Percentiles rank a stretch among this genome's conserved stretches.
Conservation (phyloP, 2,888 invertebrate genomes). For the Mystacides longicornis region DNA sequence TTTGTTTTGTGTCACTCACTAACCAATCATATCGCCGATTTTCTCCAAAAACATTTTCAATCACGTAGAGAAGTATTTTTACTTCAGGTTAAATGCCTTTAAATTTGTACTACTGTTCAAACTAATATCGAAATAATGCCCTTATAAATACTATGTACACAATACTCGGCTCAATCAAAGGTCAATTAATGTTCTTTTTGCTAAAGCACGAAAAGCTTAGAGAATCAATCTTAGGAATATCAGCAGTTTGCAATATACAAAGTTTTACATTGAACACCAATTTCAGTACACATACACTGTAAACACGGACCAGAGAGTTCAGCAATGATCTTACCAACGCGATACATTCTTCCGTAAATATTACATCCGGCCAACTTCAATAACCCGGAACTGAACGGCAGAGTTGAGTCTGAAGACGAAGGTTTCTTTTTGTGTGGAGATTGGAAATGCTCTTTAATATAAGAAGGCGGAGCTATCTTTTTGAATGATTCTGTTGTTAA, state of each 20-base stretch:
- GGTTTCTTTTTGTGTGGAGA: constrained; percentile 20
- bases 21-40: no score
- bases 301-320: constrained; percentile 76
- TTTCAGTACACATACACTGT: constrained; percentile 79
- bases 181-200: no score
- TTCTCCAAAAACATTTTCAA: no score
- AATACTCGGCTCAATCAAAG: no score
- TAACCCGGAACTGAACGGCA: constrained; percentile 45
- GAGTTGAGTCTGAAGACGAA: constrained; percentile 26
- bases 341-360: constrained; percentile 83
- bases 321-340: constrained; percentile 72
- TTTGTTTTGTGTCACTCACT: no score
- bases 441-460: constrained; percentile 18
- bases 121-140: no score
- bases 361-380: constrained; percentile 81
- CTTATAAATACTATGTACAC: no score
- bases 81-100: no score
- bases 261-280: constrained; percentile 75
- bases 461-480: constrained; percentile 15
- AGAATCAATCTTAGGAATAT: no score
- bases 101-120: no score
- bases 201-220: no score
- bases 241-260: background rate
- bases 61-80: no score
- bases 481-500: constrained; percentile 19